Evolutionary conservation across 2,888 invertebrate species (phyloP).

Genomic region (Calameuta idolon): DNA sequence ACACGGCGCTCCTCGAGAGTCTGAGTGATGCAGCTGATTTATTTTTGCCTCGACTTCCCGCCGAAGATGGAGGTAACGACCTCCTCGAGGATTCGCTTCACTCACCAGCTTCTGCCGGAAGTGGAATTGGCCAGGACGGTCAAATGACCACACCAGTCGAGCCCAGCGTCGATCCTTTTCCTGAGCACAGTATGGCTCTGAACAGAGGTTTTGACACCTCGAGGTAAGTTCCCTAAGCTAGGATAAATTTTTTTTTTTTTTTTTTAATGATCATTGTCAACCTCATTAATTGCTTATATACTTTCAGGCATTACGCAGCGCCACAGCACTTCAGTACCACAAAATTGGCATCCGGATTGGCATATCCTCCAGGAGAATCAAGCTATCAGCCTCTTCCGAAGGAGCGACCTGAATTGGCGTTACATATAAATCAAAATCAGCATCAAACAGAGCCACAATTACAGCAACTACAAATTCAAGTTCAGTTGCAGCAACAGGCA

Average conservation of each 20-base stretch:
- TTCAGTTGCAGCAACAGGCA: constrained; percentile 78
- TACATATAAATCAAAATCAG: constrained; percentile 71
- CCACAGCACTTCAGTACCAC: constrained; percentile 55
- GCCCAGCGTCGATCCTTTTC: constrained; percentile 78
- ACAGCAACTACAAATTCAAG: constrained; percentile 78
- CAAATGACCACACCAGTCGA: constrained; percentile 76
- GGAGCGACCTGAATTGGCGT: constrained; percentile 73
- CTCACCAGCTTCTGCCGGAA: constrained; percentile 73
- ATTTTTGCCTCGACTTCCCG: constrained; percentile 79
- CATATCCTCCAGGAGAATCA: constrained; percentile 61
- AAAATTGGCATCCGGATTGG: constrained; percentile 50
- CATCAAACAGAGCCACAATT: constrained; percentile 72
- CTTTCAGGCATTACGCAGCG: constrained; percentile 56
- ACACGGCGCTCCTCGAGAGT: constrained; percentile 78
- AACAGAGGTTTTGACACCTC: constrained; percentile 41
- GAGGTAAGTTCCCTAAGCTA: constrained; percentile 11
- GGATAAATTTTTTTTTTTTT: constrained; percentile 13
- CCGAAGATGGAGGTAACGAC: constrained; percentile 74
- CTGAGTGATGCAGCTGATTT: constrained; percentile 85
- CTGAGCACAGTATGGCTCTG: constrained; percentile 76
- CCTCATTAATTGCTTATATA: neutral
- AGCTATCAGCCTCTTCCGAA: constrained; percentile 73
- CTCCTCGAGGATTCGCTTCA: constrained; percentile 77
- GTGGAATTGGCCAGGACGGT: constrained; percentile 58
- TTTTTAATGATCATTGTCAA: neutral